Percentiles rank a stretch among this genome's conserved stretches.
Evolutionary conservation across 2,888 invertebrate genomes (phyloP).

Genomic region (Ceriagrion tenellum): DNA sequence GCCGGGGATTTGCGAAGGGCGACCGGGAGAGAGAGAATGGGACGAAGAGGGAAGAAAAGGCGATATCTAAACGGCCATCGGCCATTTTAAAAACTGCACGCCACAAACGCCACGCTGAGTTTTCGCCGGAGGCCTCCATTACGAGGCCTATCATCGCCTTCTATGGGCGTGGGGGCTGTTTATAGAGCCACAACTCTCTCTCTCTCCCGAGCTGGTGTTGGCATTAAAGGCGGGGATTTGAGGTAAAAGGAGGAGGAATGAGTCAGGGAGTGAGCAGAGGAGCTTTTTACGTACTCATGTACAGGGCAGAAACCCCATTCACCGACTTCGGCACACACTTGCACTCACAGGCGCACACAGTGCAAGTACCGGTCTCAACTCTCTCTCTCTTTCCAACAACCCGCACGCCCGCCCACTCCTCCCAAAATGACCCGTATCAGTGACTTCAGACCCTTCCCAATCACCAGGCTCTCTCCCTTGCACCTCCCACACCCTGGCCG

Average conservation of each 20-base stretch:
- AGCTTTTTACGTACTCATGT: not conserved
- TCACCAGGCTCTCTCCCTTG: not conserved
- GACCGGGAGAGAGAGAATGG: not conserved
- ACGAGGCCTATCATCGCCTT: constrained; percentile 42
- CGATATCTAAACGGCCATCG: constrained; percentile 48
- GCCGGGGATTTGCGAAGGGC: not conserved
- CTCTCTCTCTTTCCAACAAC: not conserved
- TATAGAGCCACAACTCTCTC: constrained; percentile 61
- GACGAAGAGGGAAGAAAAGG: not conserved
- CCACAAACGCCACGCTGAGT: not conserved
- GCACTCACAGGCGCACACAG: not conserved
- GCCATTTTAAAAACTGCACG: not conserved
- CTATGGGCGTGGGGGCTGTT: constrained; percentile 46
- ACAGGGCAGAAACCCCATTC: not conserved
- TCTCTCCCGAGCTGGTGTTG: not conserved
- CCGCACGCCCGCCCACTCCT: not conserved
- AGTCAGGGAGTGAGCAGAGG: not conserved
- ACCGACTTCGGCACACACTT: not conserved
- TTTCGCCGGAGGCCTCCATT: constrained; percentile 46
- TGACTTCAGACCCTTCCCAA: not conserved
- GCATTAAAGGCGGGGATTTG: not conserved
- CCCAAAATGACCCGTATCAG: too few relatives aligned
- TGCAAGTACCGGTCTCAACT: not conserved
- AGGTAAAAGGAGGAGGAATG: not conserved
- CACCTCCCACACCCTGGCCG: too few relatives aligned